A percentile compares a stretch with the other conserved stretches of the same genome.
Conservation (phyloP, 2,797 vertebrate genomes). For the Eulemur coronatus region DNA sequence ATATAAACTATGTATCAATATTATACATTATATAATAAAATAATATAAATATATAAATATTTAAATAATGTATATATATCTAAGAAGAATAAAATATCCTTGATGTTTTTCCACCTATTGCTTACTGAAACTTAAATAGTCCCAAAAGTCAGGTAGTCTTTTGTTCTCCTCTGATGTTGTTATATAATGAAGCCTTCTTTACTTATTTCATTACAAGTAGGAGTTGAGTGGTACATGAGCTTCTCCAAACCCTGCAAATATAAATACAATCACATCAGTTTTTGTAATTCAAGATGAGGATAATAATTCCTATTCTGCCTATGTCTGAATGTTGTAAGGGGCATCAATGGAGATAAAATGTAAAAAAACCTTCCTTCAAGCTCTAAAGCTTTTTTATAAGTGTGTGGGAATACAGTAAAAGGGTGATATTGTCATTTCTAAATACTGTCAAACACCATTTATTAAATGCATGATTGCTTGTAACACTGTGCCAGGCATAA, state of each 20-base stretch:
- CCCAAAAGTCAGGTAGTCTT: neutral
- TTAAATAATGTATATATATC: neutral
- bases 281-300: neutral
- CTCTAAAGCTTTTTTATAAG: neutral
- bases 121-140: neutral
- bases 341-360: neutral
- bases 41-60: neutral
- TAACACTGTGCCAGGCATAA: neutral
- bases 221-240: neutral
- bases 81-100: neutral
- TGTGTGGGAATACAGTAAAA: neutral
- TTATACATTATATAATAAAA: neutral
- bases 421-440: neutral
- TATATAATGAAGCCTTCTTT: neutral
- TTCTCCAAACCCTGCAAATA: neutral
- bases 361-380: neutral
- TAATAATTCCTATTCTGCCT: neutral
- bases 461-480: neutral
- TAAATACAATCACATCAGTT: neutral
- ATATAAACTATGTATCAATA: neutral
- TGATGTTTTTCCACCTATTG: neutral
- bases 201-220: neutral
- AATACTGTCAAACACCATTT: neutral
- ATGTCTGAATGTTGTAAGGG: neutral
- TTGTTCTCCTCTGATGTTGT: neutral